Evolutionary conservation across 2,888 invertebrate species (phyloP).

Genomic region (Drosophila birchii): DNA sequence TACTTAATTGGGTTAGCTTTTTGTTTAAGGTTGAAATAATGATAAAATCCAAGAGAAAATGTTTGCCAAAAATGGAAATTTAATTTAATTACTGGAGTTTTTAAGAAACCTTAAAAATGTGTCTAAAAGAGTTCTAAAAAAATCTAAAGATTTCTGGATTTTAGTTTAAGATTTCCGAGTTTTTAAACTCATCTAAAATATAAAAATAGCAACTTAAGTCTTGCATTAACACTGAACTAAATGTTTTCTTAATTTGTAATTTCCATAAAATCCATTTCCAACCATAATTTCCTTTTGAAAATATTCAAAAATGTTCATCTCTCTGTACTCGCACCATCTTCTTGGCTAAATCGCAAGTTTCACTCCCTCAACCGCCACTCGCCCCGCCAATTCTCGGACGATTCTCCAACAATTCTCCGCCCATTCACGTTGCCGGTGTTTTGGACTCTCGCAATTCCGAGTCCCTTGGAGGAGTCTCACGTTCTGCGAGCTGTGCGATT

Average conservation of each 20-base stretch:
- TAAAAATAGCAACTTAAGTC: not conserved
- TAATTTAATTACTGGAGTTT: too few relatives aligned
- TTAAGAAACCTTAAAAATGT: too few relatives aligned
- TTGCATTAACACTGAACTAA: not conserved
- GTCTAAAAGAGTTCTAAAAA: too few relatives aligned
- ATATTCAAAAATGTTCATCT: not conserved
- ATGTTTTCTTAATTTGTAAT: not conserved
- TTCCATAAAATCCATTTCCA: not conserved
- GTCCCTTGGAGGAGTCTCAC: conserved; percentile 35
- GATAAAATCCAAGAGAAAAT: too few relatives aligned
- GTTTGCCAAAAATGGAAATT: not conserved
- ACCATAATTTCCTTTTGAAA: not conserved
- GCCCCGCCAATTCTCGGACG: conserved; percentile 26
- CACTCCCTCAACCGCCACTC: conserved; percentile 18
- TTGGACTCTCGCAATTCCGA: not conserved
- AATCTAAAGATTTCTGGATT: too few relatives aligned
- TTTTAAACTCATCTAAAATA: not conserved
- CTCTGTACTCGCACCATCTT: conserved; percentile 20
- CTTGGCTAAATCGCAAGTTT: conserved; percentile 18
- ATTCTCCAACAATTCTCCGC: conserved; percentile 55
- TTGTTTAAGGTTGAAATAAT: not conserved
- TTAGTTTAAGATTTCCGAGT: too few relatives aligned
- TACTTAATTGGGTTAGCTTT: not conserved
- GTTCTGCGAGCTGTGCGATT: conserved; percentile 33
- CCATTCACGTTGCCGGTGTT: conserved; percentile 73